These are phyloP conservation scores for Yponomeuta malinellus DNA, from an alignment of 2,888 invertebrate genomes.

Conservation along the genomic window DNA sequence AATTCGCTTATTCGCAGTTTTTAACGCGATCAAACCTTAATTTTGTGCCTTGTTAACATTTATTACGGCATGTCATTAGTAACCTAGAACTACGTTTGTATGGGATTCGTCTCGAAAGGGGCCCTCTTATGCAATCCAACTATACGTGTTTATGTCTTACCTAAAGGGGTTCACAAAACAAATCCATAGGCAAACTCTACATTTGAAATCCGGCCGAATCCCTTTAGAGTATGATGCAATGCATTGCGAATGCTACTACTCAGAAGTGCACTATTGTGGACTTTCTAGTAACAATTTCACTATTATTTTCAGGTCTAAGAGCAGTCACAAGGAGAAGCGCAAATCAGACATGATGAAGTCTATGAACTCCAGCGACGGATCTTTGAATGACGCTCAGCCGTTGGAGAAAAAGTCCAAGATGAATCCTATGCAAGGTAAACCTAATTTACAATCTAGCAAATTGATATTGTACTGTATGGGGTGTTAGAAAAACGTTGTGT, in stretches of 20 bases:
- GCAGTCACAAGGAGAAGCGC: slow-evolving; percentile 80
- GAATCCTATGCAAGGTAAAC: slow-evolving; percentile 64
- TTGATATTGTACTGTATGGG: too few relatives aligned
- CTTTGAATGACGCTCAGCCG: slow-evolving; percentile 57
- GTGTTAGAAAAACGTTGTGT: too few relatives aligned
- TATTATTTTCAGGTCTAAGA: slow-evolving; percentile 71
- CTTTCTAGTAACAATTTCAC: slow-evolving; percentile 4
- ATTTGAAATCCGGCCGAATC: background rate
- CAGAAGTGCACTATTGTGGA: slow-evolving; percentile 1
- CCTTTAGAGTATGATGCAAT: background rate
- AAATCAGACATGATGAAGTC: slow-evolving; percentile 78
- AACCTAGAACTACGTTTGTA: too few relatives aligned
- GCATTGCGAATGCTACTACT: slow-evolving; percentile 1
- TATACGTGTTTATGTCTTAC: background rate
- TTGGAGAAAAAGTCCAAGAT: slow-evolving; percentile 64
- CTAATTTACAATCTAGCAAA: slow-evolving; percentile 12
- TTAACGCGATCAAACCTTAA: too few relatives aligned
- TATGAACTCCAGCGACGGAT: slow-evolving; percentile 50
- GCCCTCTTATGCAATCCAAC: too few relatives aligned
- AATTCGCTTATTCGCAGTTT: too few relatives aligned
- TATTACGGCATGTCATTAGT: too few relatives aligned
- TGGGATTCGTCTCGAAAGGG: too few relatives aligned
- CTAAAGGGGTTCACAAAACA: background rate
- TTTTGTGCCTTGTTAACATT: too few relatives aligned
- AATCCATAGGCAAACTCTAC: background rate